Percentiles rank a stretch among this genome's conserved stretches.
Conservation (phyloP, 2,888 invertebrate species). For the Brenthis daphne region DNA sequence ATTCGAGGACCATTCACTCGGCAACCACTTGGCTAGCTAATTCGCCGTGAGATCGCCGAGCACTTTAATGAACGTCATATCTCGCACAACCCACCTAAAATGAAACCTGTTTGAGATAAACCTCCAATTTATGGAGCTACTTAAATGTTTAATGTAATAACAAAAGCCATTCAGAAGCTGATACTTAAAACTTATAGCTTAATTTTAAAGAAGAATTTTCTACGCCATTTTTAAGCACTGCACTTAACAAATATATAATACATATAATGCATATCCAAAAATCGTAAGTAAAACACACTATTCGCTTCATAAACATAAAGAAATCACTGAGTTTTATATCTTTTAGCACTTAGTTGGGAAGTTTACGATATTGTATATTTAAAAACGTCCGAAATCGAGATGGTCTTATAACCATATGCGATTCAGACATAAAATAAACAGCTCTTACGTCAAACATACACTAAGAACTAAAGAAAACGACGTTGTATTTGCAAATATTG, state of each 20-base stretch:
- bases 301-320: conserved; percentile 1
- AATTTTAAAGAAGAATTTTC: conserved; percentile 9
- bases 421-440: conserved; percentile 28
- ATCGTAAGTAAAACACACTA: not conserved
- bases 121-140: conserved; percentile 28
- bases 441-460: conserved; percentile 21
- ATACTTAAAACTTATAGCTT: conserved; percentile 22
- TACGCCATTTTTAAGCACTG: not conserved
- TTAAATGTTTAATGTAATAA: conserved; percentile 30
- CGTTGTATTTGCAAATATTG: conserved; percentile 26
- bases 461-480: conserved; percentile 24
- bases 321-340: conserved; percentile 14
- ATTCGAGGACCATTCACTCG: conserved; percentile 39
- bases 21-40: conserved; percentile 40
- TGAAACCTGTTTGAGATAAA: conserved; percentile 39
- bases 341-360: conserved; percentile 8
- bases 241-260: conserved; percentile 1
- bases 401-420: conserved; percentile 11
- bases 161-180: conserved; percentile 19
- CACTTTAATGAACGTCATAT: conserved; percentile 42
- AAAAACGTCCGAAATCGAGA: conserved; percentile 10
- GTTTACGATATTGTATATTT: conserved; percentile 1
- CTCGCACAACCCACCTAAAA: conserved; percentile 40
- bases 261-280: too few species aligned
- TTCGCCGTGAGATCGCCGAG: conserved; percentile 36